A percentile compares a stretch with the other conserved stretches of the same genome.
Conservation (phyloP, 2,797 vertebrate genomes). For the Sebastes oblongus region DNA sequence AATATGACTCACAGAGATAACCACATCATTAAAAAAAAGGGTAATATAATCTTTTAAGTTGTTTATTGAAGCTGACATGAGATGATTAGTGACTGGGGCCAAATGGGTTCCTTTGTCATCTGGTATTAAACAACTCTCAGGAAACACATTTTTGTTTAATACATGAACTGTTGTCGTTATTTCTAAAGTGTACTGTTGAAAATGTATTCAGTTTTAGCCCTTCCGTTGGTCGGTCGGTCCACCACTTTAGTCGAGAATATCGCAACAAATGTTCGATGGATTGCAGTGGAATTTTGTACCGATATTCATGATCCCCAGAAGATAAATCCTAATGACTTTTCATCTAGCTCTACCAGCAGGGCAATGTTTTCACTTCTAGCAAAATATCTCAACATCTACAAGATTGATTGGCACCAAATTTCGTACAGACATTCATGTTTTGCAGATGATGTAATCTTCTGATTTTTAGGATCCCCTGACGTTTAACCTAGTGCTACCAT, state of each 20-base stretch:
- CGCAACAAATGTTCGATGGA: neutral
- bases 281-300: neutral
- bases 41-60: slow-evolving; percentile 27
- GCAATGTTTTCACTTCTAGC: neutral
- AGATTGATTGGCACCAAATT: too few species aligned
- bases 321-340: neutral
- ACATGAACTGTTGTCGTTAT: neutral
- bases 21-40: slow-evolving; percentile 15
- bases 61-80: slow-evolving; percentile 40
- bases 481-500: neutral
- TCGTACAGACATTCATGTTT: too few species aligned
- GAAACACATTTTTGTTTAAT: slow-evolving; percentile 5
- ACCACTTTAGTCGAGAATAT: neutral
- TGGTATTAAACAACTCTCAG: slow-evolving; percentile 11
- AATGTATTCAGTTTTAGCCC: neutral
- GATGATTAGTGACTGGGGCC: slow-evolving; percentile 8
- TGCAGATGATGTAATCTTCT: neutral
- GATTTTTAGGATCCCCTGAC: neutral
- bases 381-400: too few species aligned
- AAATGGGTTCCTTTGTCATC: slow-evolving; percentile 35
- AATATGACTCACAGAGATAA: slow-evolving; percentile 24
- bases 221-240: neutral
- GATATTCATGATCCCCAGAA: neutral
- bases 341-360: neutral
- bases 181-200: neutral